Base-by-base conservation (phyloP, 2,888 invertebrate species). In the Pristionchus japonicus region DNA sequence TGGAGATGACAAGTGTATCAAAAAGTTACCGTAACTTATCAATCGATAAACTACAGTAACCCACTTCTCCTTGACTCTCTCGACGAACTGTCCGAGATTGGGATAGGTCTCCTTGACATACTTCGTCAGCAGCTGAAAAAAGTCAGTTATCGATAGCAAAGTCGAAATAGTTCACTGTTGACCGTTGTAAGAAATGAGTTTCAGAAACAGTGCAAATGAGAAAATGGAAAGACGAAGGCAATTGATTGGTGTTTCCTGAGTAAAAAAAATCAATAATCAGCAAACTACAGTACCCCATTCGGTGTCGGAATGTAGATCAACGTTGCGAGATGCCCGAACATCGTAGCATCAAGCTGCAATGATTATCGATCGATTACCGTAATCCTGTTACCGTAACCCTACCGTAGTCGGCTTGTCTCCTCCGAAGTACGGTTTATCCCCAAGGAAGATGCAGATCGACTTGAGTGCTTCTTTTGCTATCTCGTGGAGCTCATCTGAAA, bases 371-470 rank as follows among this genome's bases (percentile, higher is more conserved):
- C 3, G n/a, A 27, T 11, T 15, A 23, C 37, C 17, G 6, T 27
- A 27, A 77, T 47, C n/a, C n/a, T 15, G n/a, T n/a, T 47, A 47
- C 2, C 3, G 2, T 40, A 43, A n/a, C 47, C 47, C n/a, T 23
- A 86, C 86, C 67, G 86, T 86, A 70, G 67, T 70, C 17, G 86
- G 86, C 0, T 27, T 13, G 17, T 70, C 70, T 86, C 86, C 86
- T n/a, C 67, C 70, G 49, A 86, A 86, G 49, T 37, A 86, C 34
- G 17, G 67, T 49, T 70, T 67, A 23, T 67, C 70, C 4, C 49
- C 86, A 6, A 86, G 70, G 34, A 47, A 86, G 31, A 52, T 70
- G 27, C 49, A 40, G 31, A 86, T 52, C 23, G 86, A 43, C 34
- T 47, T n/a, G 11, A 86, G 86, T 2, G 27, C 15, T 13, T 86